phyloP scores from a whole-genome alignment of 2,797 vertebrate species.

The Potorous gilbertii region DNA sequence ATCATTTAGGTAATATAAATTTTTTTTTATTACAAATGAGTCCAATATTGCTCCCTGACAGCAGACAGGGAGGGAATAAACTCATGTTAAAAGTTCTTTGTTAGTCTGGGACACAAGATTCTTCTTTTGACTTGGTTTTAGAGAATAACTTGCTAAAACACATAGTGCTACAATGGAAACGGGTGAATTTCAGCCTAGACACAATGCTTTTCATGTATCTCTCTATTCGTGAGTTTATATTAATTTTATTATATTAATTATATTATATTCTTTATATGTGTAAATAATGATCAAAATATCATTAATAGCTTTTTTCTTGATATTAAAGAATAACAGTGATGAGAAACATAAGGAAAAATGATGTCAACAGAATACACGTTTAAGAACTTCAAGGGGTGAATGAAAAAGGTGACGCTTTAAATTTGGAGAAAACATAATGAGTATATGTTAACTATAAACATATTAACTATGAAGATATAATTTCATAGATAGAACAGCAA shows the following conservation, averaged over 20 bases:
- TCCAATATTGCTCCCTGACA: neutral
- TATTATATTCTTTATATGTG: neutral
- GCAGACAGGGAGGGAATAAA: neutral
- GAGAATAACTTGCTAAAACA: neutral
- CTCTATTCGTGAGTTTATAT: neutral
- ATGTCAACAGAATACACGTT: slow-evolving; percentile 17
- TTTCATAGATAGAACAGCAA: slow-evolving; percentile 35
- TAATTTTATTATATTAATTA: too few species aligned
- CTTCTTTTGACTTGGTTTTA: neutral
- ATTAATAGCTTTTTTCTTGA: neutral
- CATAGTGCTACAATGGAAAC: neutral
- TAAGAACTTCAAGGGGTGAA: slow-evolving; percentile 42
- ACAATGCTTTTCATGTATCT: neutral
- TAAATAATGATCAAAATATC: neutral
- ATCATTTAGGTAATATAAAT: neutral
- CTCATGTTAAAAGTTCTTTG: neutral
- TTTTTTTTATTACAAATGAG: neutral
- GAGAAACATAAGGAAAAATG: slow-evolving; percentile 33
- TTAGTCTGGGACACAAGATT: neutral
- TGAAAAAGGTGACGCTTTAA: slow-evolving; percentile 14
- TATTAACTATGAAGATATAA: slow-evolving; percentile 12
- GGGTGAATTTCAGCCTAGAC: neutral
- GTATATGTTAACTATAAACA: slow-evolving; percentile 16
- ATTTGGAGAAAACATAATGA: slow-evolving; percentile 30
- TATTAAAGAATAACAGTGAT: slow-evolving; percentile 25